A percentile compares a stretch with the other conserved stretches of the same genome.
These are phyloP conservation scores for Agapornis roseicollis DNA, from an alignment of 2,113 vertebrate species.

Conservation along the genomic window DNA sequence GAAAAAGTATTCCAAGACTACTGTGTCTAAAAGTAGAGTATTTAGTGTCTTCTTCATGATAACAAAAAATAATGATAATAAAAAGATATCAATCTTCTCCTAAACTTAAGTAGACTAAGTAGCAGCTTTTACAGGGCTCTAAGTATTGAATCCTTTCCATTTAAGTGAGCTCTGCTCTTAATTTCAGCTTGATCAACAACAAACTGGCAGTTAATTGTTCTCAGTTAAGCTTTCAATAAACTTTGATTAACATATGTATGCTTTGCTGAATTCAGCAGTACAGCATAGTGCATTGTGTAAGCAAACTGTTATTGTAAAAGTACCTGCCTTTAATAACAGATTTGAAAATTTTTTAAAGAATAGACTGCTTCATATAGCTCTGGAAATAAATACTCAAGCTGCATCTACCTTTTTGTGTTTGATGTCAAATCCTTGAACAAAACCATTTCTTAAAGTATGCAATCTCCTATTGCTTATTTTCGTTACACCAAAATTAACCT, in stretches of 20 bases:
- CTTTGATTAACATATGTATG: not conserved
- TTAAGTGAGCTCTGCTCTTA: not conserved
- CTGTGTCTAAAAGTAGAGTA: not conserved
- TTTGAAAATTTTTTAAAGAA: not conserved
- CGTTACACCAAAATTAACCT: not conserved
- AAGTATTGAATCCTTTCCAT: not conserved
- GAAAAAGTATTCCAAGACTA: not conserved
- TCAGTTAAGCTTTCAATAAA: not conserved
- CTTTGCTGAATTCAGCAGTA: not conserved
- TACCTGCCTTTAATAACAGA: not conserved
- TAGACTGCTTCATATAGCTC: not conserved
- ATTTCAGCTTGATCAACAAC: not conserved
- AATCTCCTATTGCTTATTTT: not conserved
- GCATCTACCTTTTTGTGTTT: not conserved
- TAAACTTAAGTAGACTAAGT: not conserved
- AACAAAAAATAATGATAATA: not conserved
- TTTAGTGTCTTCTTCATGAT: not conserved
- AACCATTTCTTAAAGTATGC: not conserved
- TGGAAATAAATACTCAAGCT: not conserved
- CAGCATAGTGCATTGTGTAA: not conserved
- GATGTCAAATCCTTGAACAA: not conserved
- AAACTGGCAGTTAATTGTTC: not conserved
- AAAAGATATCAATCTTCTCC: not conserved
- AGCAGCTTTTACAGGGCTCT: not conserved
- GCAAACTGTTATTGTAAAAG: not conserved